phyloP scores from a whole-genome alignment of 2,113 vertebrate species.

The Alligator sinensis region DNA sequence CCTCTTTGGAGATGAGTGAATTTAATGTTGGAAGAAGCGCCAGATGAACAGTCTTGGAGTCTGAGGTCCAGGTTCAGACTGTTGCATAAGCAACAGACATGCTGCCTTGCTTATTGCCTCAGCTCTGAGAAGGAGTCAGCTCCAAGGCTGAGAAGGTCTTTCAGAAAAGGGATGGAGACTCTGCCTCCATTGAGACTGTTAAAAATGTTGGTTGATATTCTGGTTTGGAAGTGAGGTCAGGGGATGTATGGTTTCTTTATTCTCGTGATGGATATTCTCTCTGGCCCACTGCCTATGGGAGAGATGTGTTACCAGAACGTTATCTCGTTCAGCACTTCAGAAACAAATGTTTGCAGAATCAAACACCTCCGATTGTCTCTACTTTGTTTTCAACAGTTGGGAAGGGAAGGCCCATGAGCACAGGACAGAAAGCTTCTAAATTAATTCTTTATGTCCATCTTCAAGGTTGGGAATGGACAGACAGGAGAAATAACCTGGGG shows the following conservation, averaged over 20 bases:
- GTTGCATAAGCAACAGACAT: fast-evolving
- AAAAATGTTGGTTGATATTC: neutral
- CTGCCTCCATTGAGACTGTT: neutral
- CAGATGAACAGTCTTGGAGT: fast-evolving
- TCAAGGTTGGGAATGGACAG: slow-evolving; percentile 45
- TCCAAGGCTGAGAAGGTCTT: neutral
- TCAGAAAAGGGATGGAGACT: neutral
- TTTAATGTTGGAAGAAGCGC: neutral
- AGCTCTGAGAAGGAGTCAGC: neutral
- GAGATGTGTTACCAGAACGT: neutral
- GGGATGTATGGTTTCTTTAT: neutral
- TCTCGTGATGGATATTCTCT: slow-evolving; percentile 25
- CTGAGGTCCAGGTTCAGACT: fast-evolving
- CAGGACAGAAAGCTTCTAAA: neutral
- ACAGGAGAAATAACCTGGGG: neutral
- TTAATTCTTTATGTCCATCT: slow-evolving; percentile 22
- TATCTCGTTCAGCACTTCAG: neutral
- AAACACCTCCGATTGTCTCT: neutral
- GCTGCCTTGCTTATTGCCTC: neutral
- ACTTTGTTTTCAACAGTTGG: neutral
- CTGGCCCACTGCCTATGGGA: neutral
- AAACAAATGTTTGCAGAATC: neutral
- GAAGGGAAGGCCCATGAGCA: neutral
- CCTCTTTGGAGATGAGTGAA: neutral
- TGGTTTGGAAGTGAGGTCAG: neutral